These are phyloP conservation scores for Nesogale talazaci DNA, from an alignment of 2,113 vertebrate genomes.

Conservation along the genomic window DNA sequence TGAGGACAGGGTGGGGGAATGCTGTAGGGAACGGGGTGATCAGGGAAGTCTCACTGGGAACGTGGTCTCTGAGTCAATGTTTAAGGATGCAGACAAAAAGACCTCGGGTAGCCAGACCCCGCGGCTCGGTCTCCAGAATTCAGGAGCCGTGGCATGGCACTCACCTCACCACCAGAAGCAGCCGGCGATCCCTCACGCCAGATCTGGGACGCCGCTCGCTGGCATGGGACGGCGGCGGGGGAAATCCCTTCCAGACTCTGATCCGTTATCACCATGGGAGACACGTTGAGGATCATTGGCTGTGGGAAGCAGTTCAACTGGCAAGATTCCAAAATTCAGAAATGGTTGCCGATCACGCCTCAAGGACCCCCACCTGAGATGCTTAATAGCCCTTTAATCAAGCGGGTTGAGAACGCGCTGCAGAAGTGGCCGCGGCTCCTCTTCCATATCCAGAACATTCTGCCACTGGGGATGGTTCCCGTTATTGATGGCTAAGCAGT, in stretches of 20 bases:
- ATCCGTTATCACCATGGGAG: neutral
- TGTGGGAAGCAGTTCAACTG: neutral
- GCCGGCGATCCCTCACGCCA: too few species aligned
- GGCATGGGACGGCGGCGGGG: neutral
- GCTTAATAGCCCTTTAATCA: neutral
- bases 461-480: neutral
- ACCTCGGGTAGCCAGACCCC: too few species aligned
- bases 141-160: too few species aligned
- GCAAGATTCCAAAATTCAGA: constrained; percentile 16
- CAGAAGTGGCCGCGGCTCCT: neutral
- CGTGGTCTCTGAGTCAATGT: too few species aligned
- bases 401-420: accelerated
- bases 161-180: too few species aligned
- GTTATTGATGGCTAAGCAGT: neutral
- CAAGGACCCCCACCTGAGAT: neutral
- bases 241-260: neutral
- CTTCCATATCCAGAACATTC: neutral
- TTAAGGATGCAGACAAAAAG: too few species aligned
- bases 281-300: neutral
- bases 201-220: too few species aligned
- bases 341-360: neutral
- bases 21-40: too few species aligned
- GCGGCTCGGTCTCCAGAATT: too few species aligned
- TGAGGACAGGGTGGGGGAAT: too few species aligned
- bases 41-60: too few species aligned